Percentiles rank a stretch among this genome's conserved stretches.
Evolutionary conservation across 2,888 invertebrate genomes (phyloP).

Genomic region (Platerodrilus igneus): DNA sequence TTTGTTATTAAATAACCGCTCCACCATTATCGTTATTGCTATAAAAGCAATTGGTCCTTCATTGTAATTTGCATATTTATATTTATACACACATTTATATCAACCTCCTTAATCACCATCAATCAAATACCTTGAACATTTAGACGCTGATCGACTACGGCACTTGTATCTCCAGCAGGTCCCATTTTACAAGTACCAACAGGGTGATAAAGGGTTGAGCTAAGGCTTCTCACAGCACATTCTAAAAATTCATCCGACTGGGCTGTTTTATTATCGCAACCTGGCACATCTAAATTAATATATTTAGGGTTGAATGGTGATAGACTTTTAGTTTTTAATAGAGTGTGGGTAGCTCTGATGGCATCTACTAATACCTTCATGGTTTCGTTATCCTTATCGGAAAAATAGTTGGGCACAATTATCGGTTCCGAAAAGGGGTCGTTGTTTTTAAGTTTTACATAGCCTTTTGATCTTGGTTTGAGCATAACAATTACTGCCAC

Average conservation of each 20-base stretch:
- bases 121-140: constrained; percentile 62
- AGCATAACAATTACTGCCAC: too few species aligned
- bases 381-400: constrained; percentile 48
- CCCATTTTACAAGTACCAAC: constrained; percentile 63
- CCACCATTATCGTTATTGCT: too few species aligned
- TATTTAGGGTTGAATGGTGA: constrained; percentile 43
- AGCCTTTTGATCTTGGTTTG: constrained; percentile 52
- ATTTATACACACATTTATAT: too few species aligned
- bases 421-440: constrained; percentile 56
- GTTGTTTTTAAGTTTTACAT: constrained; percentile 50
- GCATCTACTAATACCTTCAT: constrained; percentile 52
- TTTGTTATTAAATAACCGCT: too few species aligned
- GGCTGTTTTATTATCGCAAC: constrained; percentile 36
- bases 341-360: constrained; percentile 44
- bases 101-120: too few species aligned
- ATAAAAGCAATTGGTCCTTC: too few species aligned
- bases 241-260: constrained; percentile 51
- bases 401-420: constrained; percentile 60
- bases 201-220: constrained; percentile 24
- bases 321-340: constrained; percentile 46
- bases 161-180: constrained; percentile 64
- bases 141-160: constrained; percentile 66
- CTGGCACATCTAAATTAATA: constrained; percentile 38
- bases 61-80: too few species aligned
- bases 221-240: constrained; percentile 42